Conservation (phyloP, 2,888 invertebrate species). For the Aplocera efformata region DNA sequence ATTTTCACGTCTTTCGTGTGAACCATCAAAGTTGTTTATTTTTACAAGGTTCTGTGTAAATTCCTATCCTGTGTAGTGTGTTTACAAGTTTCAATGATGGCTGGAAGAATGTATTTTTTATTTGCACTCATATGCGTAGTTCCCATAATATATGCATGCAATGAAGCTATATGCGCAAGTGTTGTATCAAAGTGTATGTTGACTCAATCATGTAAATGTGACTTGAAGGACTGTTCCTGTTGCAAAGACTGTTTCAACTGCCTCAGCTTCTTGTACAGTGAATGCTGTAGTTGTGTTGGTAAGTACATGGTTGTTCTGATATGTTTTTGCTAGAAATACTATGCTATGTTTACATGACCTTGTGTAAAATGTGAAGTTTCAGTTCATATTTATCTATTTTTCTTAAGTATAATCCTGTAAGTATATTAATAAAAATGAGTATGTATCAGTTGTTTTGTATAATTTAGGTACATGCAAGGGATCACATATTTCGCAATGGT, state of each 20-base stretch:
- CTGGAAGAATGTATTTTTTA: conserved; percentile 54
- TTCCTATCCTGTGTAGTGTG: too few species aligned
- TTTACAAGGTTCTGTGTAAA: conserved; percentile 31
- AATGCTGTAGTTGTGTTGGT: conserved; percentile 99
- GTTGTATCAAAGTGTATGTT: conserved; percentile 98
- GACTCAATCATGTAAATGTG: conserved; percentile 97
- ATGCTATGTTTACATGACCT: too few species aligned
- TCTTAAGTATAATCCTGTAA: too few species aligned
- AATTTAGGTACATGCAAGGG: too few species aligned
- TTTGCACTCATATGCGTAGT: conserved; percentile 56
- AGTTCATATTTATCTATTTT: too few species aligned
- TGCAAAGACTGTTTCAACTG: conserved; percentile 96
- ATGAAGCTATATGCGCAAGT: conserved; percentile 97
- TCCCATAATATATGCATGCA: conserved; percentile 83
- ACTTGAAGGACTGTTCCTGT: conserved; percentile 94
- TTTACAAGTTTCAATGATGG: conserved; percentile 54
- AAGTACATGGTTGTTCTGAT: conserved; percentile 58
- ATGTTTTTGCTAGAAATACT: too few species aligned
- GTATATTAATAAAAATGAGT: too few species aligned
- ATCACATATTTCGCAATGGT: too few species aligned
- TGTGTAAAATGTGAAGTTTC: too few species aligned
- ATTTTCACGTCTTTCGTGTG: background rate
- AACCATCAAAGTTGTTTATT: conserved; percentile 41
- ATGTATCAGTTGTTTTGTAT: too few species aligned
- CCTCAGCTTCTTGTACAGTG: conserved; percentile 91